A percentile compares a stretch with the other conserved stretches of the same genome.
Evolutionary conservation across 1,140 invertebrate genomes (phyloP).

Genomic region (Drepana arcuata): DNA sequence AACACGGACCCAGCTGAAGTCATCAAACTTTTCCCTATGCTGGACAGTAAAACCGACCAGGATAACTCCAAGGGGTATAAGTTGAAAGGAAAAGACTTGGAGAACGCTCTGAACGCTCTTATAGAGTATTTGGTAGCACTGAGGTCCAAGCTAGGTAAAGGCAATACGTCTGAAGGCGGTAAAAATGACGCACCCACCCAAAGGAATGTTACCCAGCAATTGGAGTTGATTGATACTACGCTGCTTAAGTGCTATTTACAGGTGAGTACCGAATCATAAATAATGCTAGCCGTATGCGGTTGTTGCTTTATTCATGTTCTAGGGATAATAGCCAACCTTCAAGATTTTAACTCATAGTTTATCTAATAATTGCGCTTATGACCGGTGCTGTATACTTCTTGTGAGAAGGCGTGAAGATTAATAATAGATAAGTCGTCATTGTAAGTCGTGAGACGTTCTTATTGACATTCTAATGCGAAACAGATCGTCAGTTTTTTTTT

Average conservation of each 20-base stretch:
- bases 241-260: conserved; percentile 96
- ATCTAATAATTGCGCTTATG: too few species aligned
- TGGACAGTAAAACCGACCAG: conserved; percentile 77
- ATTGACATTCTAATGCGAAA: too few species aligned
- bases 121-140: conserved; percentile 92
- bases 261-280: conserved; percentile 74
- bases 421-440: too few species aligned
- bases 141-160: conserved; percentile 72
- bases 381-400: too few species aligned
- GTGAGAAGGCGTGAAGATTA: too few species aligned
- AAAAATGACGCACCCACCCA: conserved; percentile 45
- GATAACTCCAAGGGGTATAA: conserved; percentile 52
- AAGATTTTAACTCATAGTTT: too few species aligned
- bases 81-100: conserved; percentile 87
- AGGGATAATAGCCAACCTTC: too few species aligned
- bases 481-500: too few species aligned
- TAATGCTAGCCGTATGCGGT: too few species aligned
- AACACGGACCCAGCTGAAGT: conserved; percentile 95
- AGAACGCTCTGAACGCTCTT: conserved; percentile 89
- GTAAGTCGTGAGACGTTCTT: too few species aligned
- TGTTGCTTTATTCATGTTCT: too few species aligned
- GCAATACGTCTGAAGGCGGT: conserved; percentile 25
- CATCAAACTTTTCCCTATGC: conserved; percentile 92
- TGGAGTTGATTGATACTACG: conserved; percentile 97
- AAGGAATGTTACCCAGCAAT: conserved; percentile 75